phyloP scores from a whole-genome alignment of 23 tunicate species.

The Clavelina lepadiformis region DNA sequence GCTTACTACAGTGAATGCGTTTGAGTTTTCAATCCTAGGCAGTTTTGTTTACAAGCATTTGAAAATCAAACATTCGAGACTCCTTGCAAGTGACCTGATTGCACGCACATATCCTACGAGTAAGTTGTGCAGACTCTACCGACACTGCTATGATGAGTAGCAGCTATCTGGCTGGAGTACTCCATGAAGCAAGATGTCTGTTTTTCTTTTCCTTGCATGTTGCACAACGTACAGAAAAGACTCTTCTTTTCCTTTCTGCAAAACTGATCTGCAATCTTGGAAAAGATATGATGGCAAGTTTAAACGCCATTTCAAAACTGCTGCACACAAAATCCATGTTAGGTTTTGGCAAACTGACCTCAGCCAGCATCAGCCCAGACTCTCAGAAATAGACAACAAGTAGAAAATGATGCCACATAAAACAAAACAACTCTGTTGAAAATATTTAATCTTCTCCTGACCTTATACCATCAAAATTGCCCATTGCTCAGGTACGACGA shows the following conservation, averaged over 20 bases:
- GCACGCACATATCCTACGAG: too few relatives aligned
- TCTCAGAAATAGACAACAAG: not conserved
- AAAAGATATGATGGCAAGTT: slow-evolving; percentile 1
- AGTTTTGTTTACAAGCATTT: too few relatives aligned
- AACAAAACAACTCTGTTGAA: not conserved
- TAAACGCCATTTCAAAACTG: not conserved
- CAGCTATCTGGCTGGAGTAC: slow-evolving; percentile 8
- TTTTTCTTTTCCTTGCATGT: slow-evolving; percentile 1
- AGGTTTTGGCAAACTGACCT: not conserved
- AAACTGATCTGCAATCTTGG: not conserved
- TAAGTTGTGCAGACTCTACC: too few relatives aligned
- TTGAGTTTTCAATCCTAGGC: too few relatives aligned
- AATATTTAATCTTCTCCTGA: not conserved
- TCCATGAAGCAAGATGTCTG: not conserved
- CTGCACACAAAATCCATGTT: not conserved
- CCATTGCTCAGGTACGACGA: slow-evolving; percentile 11
- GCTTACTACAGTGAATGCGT: too few relatives aligned
- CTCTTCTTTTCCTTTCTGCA: slow-evolving; percentile 1
- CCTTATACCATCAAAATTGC: not conserved
- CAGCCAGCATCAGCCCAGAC: not conserved
- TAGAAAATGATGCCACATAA: not conserved
- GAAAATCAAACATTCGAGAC: too few relatives aligned
- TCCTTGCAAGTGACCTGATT: too few relatives aligned
- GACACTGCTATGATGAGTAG: not conserved
- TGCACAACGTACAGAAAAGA: not conserved